Evolutionary conservation across 1,140 invertebrate genomes (phyloP).

Genomic region (Leptinotarsa texana): DNA sequence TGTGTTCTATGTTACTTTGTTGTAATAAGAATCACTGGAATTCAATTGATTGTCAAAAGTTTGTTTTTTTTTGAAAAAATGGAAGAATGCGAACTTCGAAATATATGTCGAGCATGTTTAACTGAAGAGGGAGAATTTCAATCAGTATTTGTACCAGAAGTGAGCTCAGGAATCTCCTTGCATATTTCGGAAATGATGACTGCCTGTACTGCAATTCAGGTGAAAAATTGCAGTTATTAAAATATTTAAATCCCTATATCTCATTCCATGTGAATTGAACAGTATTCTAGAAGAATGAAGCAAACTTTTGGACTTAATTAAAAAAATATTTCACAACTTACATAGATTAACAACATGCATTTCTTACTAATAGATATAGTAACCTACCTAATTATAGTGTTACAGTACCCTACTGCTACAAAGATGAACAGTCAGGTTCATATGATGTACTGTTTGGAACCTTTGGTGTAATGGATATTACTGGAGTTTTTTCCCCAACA

Average conservation of each 20-base stretch:
- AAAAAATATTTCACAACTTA: not conserved
- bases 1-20: too few relatives aligned
- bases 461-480: too few relatives aligned
- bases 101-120: constrained; percentile 50
- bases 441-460: too few relatives aligned
- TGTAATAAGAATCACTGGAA: constrained; percentile 24
- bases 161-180: constrained; percentile 40
- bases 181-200: constrained; percentile 60
- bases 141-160: constrained; percentile 47
- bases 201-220: constrained; percentile 59
- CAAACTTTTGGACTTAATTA: too few relatives aligned
- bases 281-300: too few relatives aligned
- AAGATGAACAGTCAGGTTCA: too few relatives aligned
- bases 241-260: too few relatives aligned
- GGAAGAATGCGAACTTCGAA: constrained; percentile 41
- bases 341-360: too few relatives aligned
- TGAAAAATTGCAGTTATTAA: constrained; percentile 41
- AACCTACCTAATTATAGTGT: too few relatives aligned
- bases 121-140: constrained; percentile 49
- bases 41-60: constrained; percentile 48
- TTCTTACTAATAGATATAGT: constrained; percentile 14
- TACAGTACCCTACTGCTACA: too few relatives aligned
- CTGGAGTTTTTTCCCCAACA: too few relatives aligned
- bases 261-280: too few relatives aligned
- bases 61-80: constrained; percentile 43